Evolutionary conservation across 2,797 vertebrate species (phyloP).

Genomic region (Lagocephalus sceleratus): DNA sequence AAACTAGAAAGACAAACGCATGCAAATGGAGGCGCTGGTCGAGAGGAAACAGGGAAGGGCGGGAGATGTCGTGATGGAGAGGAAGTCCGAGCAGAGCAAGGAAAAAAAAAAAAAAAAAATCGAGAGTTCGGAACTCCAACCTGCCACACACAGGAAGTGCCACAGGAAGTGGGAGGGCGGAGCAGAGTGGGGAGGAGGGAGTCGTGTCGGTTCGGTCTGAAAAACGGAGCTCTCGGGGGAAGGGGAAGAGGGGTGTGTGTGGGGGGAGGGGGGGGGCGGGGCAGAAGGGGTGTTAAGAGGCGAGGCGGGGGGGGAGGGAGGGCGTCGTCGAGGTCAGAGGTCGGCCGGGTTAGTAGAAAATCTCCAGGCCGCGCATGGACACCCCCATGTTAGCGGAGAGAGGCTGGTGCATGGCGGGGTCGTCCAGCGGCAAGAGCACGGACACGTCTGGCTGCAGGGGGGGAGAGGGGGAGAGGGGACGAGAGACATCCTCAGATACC

Average conservation of each 20-base stretch:
- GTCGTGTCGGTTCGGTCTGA: constrained; percentile 69
- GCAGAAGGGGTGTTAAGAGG: constrained; percentile 20
- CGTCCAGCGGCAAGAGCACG: constrained; percentile 82
- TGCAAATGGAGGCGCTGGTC: constrained; percentile 57
- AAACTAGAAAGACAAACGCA: constrained; percentile 39
- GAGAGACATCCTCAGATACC: constrained; percentile 71
- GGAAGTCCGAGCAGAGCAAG: constrained; percentile 50
- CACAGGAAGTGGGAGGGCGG: constrained; percentile 70
- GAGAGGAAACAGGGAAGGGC: constrained; percentile 42
- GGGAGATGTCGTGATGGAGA: constrained; percentile 49
- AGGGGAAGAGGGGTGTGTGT: too few species aligned
- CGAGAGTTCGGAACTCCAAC: constrained; percentile 69
- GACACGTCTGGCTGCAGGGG: constrained; percentile 82
- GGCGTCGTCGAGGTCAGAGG: constrained; percentile 72
- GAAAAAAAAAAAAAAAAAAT: too few species aligned
- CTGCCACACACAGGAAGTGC: constrained; percentile 78
- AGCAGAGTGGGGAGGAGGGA: constrained; percentile 64
- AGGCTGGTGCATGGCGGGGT: constrained; percentile 82
- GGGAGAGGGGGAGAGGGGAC: constrained; percentile 62
- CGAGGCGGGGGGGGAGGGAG: constrained; percentile 65
- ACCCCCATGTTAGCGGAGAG: constrained; percentile 83
- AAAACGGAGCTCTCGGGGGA: constrained; percentile 73
- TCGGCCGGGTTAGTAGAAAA: constrained; percentile 84
- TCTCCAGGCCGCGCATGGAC: constrained; percentile 82
- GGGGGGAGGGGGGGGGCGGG: constrained; percentile 63